Conservation (phyloP, 2,888 invertebrate species). For the Ochropleura plecta region DNA sequence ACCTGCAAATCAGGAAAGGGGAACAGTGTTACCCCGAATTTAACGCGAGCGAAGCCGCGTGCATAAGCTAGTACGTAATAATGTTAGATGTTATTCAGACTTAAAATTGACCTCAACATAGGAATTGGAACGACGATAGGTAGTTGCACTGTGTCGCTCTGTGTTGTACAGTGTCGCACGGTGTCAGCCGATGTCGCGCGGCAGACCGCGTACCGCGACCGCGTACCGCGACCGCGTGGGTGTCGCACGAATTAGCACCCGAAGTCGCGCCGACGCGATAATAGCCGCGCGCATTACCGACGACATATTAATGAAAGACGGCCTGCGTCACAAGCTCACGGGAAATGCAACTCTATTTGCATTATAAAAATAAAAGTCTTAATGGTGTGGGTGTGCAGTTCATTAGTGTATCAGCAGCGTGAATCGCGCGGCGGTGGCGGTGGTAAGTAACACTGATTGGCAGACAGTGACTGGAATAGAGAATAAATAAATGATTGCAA, state of each 20-base stretch:
- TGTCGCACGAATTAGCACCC: conserved; percentile 56
- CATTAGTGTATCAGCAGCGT: conserved; percentile 33
- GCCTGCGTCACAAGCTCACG: conserved; percentile 17
- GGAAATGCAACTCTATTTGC: conserved; percentile 39
- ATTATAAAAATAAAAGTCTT: conserved; percentile 18
- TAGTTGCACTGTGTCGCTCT: neutral
- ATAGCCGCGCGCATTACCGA: conserved; percentile 68
- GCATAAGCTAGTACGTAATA: too few species aligned
- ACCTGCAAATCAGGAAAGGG: too few species aligned
- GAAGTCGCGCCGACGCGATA: conserved; percentile 62
- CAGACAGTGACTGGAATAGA: conserved; percentile 62
- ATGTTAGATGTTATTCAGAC: neutral
- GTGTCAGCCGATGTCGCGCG: conserved; percentile 16
- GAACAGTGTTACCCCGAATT: too few species aligned
- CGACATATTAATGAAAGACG: conserved; percentile 66
- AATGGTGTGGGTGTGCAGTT: conserved; percentile 34
- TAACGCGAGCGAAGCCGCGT: too few species aligned
- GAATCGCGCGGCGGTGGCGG: conserved; percentile 28
- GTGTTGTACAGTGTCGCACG: neutral
- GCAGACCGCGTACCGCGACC: conserved; percentile 3
- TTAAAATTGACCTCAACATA: neutral
- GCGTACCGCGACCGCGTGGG: conserved; percentile 63
- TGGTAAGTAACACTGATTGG: conserved; percentile 64
- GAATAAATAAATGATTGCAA: conserved; percentile 64
- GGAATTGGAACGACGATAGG: neutral